These are phyloP conservation scores for Drosophila gaucha DNA, from an alignment of 2,888 invertebrate genomes.

Conservation along the genomic window DNA sequence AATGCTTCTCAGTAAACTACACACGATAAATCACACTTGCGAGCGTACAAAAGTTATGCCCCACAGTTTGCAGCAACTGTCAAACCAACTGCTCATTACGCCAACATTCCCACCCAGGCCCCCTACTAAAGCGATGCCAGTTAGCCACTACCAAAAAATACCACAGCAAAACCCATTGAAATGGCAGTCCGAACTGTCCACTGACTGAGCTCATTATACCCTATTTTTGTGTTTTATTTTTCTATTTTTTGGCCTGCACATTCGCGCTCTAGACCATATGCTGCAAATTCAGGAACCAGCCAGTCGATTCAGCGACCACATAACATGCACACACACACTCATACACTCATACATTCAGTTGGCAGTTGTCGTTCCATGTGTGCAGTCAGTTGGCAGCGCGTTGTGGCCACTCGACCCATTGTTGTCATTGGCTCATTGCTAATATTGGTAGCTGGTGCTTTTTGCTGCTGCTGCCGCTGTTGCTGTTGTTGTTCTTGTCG, in stretches of 20 bases:
- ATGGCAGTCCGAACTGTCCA: constrained; percentile 35
- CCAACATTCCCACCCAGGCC: constrained; percentile 22
- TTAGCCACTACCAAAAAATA: constrained; percentile 37
- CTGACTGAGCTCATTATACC: constrained; percentile 69
- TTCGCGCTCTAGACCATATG: constrained; percentile 53
- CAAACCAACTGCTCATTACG: constrained; percentile 78
- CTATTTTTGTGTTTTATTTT: constrained; percentile 29
- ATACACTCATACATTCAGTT: constrained; percentile 27
- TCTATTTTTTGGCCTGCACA: constrained; percentile 22
- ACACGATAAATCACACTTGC: constrained; percentile 67
- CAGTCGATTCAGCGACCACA: constrained; percentile 67
- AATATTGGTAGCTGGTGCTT: constrained; percentile 67
- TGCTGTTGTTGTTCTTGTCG: constrained; percentile 27
- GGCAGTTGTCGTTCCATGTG: constrained; percentile 44
- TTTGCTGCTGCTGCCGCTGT: constrained; percentile 26
- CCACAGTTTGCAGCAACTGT: constrained; percentile 67
- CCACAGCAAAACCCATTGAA: constrained; percentile 41
- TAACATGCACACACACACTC: constrained; percentile 36
- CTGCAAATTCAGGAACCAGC: constrained; percentile 39
- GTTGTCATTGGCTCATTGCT: constrained; percentile 77
- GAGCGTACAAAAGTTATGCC: constrained; percentile 68
- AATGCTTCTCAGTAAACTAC: constrained; percentile 45
- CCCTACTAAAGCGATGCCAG: constrained; percentile 21
- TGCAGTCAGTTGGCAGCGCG: constrained; percentile 58
- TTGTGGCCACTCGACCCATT: constrained; percentile 62